A percentile compares a stretch with the other conserved stretches of the same genome.
Conservation (phyloP, 2,797 vertebrate genomes). For the Sebastes vulpes region DNA sequence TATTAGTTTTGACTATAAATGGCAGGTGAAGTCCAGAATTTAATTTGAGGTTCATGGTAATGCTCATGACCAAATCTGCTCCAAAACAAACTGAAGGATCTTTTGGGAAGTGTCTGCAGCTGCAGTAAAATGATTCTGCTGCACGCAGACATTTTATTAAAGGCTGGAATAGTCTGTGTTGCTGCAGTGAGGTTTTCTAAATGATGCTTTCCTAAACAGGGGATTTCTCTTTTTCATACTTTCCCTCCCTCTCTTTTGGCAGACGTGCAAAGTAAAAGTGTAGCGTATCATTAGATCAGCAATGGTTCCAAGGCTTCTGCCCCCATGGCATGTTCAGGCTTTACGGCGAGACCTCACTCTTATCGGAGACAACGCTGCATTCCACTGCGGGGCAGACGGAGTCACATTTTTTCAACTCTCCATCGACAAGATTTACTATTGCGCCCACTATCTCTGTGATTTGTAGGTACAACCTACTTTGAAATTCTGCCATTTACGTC, state of each 20-base stretch:
- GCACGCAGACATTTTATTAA: not conserved
- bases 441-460: slow-evolving; percentile 62
- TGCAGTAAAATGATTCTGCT: slow-evolving; percentile 1
- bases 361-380: slow-evolving; percentile 71
- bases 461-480: slow-evolving; percentile 61
- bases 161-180: not conserved
- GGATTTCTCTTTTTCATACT: slow-evolving; percentile 20
- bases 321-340: slow-evolving; percentile 62
- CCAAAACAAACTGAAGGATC: slow-evolving; percentile 30
- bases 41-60: slow-evolving; percentile 6
- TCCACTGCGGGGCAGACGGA: slow-evolving; percentile 60
- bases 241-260: slow-evolving; percentile 33
- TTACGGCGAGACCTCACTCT: slow-evolving; percentile 48
- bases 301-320: slow-evolving; percentile 54
- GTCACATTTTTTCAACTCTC: slow-evolving; percentile 60
- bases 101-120: slow-evolving; percentile 11
- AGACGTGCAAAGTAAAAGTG: slow-evolving; percentile 54
- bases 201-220: slow-evolving; percentile 23
- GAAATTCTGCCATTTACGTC: slow-evolving; percentile 25
- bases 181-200: slow-evolving; percentile 3
- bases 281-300: slow-evolving; percentile 69
- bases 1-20: slow-evolving; percentile 68
- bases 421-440: slow-evolving; percentile 64
- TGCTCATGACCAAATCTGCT: slow-evolving; percentile 10
- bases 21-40: slow-evolving; percentile 26